phyloP scores from a whole-genome alignment of 53 echinoderm and acorn worm genomes.

The Actinopyga echinites region DNA sequence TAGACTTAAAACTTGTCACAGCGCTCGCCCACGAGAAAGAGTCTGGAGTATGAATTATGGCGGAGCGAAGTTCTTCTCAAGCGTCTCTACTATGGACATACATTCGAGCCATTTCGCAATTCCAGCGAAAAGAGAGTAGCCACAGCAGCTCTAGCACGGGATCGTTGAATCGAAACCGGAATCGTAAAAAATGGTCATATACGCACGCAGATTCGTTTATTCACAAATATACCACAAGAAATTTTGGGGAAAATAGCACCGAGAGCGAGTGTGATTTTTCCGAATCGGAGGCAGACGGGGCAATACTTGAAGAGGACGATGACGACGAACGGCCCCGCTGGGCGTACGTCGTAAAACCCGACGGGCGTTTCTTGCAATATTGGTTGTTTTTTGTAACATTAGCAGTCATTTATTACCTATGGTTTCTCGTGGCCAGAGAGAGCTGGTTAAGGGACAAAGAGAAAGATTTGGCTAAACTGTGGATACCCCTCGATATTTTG shows the following conservation, averaged over 20 bases:
- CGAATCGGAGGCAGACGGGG: neutral
- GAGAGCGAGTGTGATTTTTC: conserved; percentile 14
- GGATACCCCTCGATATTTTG: conserved; percentile 74
- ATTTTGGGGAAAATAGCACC: conserved; percentile 7
- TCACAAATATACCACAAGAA: conserved; percentile 81
- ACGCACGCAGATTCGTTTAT: conserved; percentile 84
- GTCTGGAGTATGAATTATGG: too few species aligned
- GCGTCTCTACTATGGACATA: conserved; percentile 66
- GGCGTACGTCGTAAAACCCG: conserved; percentile 69
- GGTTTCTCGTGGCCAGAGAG: conserved; percentile 84
- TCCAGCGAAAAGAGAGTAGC: conserved; percentile 29
- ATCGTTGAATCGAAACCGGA: neutral
- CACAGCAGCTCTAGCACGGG: conserved; percentile 9
- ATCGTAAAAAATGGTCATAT: conserved; percentile 50
- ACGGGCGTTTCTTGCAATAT: conserved; percentile 73
- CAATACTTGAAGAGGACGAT: conserved; percentile 6
- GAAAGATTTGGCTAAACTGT: conserved; percentile 32
- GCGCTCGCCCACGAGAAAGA: too few species aligned
- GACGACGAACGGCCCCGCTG: conserved; percentile 8
- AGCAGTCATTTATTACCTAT: conserved; percentile 80
- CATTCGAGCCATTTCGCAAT: conserved; percentile 63
- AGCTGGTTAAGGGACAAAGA: conserved; percentile 80
- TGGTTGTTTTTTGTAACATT: conserved; percentile 77
- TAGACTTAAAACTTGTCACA: too few species aligned
- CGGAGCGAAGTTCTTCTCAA: neutral